phyloP scores from a whole-genome alignment of 2,797 vertebrate species.

The Pangasius sanitwongsei region DNA sequence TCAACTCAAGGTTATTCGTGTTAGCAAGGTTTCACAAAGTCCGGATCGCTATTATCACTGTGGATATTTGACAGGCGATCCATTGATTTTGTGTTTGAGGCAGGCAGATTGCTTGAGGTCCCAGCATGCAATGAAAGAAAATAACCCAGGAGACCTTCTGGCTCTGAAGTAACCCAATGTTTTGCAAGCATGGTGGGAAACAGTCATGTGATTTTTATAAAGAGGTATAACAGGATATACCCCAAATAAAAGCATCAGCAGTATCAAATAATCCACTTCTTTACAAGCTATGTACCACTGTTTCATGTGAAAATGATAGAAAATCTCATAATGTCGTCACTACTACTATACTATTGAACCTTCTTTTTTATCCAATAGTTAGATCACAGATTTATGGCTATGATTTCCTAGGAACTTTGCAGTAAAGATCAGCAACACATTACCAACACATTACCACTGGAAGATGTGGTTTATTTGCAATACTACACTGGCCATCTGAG shows the following conservation, averaged over 20 bases:
- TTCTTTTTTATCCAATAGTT: neutral
- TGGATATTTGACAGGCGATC: slow-evolving; percentile 23
- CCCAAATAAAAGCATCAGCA: neutral
- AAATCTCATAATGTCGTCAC: neutral
- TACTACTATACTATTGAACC: neutral
- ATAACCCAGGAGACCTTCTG: neutral
- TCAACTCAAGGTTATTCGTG: slow-evolving; percentile 32
- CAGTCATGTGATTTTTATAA: neutral
- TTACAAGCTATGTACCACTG: neutral
- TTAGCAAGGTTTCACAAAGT: slow-evolving; percentile 9
- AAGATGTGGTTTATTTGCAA: neutral
- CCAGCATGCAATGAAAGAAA: neutral
- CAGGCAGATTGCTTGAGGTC: neutral
- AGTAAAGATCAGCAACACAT: too few species aligned
- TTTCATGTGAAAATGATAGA: too few species aligned
- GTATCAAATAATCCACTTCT: too few species aligned
- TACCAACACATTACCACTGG: too few species aligned
- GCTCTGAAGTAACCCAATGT: neutral
- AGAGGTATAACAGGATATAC: neutral
- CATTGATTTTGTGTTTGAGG: slow-evolving; percentile 30
- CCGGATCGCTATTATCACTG: slow-evolving; percentile 19
- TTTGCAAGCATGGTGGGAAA: neutral
- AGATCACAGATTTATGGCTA: neutral
- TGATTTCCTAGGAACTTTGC: neutral
- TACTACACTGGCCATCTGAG: neutral